Base-by-base conservation (phyloP, 2,888 invertebrate species). In the Neoaliturus tenellus region DNA sequence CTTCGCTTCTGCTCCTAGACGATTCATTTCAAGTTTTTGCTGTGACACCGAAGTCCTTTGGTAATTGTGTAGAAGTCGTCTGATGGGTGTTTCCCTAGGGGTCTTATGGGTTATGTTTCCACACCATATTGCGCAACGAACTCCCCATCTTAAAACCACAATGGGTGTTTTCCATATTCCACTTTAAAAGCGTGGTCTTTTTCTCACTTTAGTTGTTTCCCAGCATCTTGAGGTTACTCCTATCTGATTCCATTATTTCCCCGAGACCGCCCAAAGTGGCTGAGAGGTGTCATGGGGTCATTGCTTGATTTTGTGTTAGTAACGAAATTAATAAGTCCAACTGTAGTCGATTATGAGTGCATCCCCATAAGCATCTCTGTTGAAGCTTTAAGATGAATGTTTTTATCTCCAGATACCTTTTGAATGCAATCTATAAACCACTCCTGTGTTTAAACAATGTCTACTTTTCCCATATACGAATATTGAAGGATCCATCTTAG, bases 81-180 rank as follows among this genome's bases (percentile, higher is more conserved):
- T n/a, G n/a, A n/a, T n/a, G n/a, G n/a, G n/a, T n/a, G n/a, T n/a
- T n/a, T n/a, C n/a, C n/a, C n/a, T n/a, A n/a, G n/a, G n/a, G n/a
- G 81, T 25, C 81, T 69, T 23, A 81, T n/a, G 17, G 71, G 28
- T 23, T 55, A 69, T n/a, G 73, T 81, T 31, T 84, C 81, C 14
- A 81, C 81, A 0, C 75, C 84, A 81, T 44, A 84, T 25, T 84
- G 84, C 14, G 81, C 31, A n/a, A 81, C 73, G 31, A 81, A 84
- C 2, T n/a, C n/a, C n/a, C 69, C 81, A 55, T 84, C 84, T 31
- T 84, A 58, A 31, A 58, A 84, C 84, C 75, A 82, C 0, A 25
- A 83, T 4, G 58, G 75, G n/a, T n/a, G n/a, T n/a, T n/a, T n/a
- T n/a, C n/a, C n/a, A n/a, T n/a, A n/a, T n/a, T n/a, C n/a, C n/a